Percentiles rank a stretch among this genome's conserved stretches.
Conservation (phyloP, 64 coral and sea anemone species). For the Anthopleura sola region DNA sequence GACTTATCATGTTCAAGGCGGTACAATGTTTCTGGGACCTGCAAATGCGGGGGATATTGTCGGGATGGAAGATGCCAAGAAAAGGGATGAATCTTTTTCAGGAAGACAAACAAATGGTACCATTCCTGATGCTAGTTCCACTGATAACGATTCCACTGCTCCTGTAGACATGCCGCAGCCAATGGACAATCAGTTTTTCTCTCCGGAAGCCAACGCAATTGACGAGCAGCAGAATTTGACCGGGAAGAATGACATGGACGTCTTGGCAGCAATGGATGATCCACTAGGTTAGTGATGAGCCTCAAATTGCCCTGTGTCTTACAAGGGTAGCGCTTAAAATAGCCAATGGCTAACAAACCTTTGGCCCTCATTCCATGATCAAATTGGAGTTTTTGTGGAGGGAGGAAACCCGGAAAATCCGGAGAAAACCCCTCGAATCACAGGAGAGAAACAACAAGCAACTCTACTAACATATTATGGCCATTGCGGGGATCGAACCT, state of each 20-base stretch:
- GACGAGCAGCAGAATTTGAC: background rate
- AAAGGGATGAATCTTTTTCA: background rate
- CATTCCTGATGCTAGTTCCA: background rate
- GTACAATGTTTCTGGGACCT: constrained; percentile 9
- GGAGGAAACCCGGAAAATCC: no score
- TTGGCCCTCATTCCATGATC: no score
- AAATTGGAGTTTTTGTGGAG: no score
- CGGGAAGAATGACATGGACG: background rate
- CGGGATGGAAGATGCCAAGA: background rate
- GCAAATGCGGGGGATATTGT: constrained; percentile 12
- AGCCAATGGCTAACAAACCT: no score
- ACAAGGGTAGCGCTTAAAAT: background rate
- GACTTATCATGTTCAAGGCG: background rate
- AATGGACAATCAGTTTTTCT: background rate
- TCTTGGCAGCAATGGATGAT: background rate
- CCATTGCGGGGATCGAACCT: no score
- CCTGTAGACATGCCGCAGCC: background rate
- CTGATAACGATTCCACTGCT: background rate
- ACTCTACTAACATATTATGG: no score
- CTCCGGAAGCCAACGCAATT: background rate
- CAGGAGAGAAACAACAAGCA: no score
- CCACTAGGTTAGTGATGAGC: background rate
- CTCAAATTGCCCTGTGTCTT: no score
- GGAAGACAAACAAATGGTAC: no score
- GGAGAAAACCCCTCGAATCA: no score